Evolutionary conservation across 2,888 invertebrate species (phyloP), one percentile per base, ranked within the genome.

Genomic region (Teleiodes luculella): DNA sequence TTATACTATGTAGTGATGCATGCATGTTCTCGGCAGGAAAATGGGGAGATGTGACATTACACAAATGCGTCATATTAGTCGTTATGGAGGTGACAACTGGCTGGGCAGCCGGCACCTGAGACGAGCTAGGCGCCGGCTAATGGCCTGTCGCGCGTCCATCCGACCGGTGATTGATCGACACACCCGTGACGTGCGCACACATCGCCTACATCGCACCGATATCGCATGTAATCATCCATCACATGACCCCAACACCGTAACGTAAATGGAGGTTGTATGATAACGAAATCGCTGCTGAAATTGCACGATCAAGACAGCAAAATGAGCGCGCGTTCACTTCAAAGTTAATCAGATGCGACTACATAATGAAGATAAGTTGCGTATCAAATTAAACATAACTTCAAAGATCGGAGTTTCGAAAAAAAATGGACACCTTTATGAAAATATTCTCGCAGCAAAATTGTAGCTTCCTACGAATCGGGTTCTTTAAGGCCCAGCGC

Each of bases 141-240:
- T 87, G 87, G 86, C 78, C 81, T 87, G 86, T 86, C 86, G 77
- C 71, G 72, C 79, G 83, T 83, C 83, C 84, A 81, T 83, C 82
- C 81, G 74, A 74, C 70, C 74, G 58, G 81, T 87, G 87, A 87
- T 87, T 86, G 87, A 88, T 88, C 83, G 86, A 81, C 83, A 77
- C 78, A 74, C 78, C 76, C 72, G 70, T 78, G 81, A 79, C 78
- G 76, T 74, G 80, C 74, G 78, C 83, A 78, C 76, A 78, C 76
- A 75, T 75, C 75, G 76, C 78, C 76, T 75, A 79, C 74, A 80
- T 75, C 68, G 76, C 71, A 48, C 11, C 48, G 41, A 49, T 37
- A 53, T 56, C 53, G 51, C 56, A 37, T 51, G 72, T 76, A 78
- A 85, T 86, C 83, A 85, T 86, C 83, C 79, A 86, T 86, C 85